A percentile compares a stretch with the other conserved stretches of the same genome.
Conservation (phyloP, 1,140 invertebrate genomes). For the Belonocnema kinseyi region DNA sequence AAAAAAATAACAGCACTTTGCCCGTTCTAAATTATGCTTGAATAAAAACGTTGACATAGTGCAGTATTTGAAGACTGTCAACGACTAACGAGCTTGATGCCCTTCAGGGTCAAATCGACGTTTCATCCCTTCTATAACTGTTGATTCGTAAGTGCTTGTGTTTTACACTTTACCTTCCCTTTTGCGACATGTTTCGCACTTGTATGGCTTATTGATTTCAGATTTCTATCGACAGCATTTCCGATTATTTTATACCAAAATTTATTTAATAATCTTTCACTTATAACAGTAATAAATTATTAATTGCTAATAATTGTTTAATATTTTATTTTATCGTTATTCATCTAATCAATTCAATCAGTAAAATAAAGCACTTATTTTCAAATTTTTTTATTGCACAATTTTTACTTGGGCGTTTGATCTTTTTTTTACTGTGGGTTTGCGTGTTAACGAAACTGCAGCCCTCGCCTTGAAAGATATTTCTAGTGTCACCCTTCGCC, state of each 20-base stretch:
- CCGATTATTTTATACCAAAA: background rate
- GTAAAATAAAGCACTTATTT: too few species aligned
- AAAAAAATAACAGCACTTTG: background rate
- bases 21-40: background rate
- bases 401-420: too few species aligned
- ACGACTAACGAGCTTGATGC: slow-evolving; percentile 57
- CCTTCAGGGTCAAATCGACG: slow-evolving; percentile 50
- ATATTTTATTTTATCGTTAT: too few species aligned
- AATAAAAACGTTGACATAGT: background rate
- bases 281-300: too few species aligned
- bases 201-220: background rate
- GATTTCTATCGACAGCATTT: background rate
- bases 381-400: too few species aligned
- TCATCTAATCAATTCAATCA: too few species aligned
- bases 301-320: too few species aligned
- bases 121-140: background rate
- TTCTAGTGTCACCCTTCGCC: too few species aligned
- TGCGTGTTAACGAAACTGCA: too few species aligned
- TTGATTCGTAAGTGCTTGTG: background rate
- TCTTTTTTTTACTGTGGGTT: too few species aligned
- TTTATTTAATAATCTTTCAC: background rate
- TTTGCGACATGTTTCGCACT: background rate
- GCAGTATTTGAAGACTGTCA: slow-evolving; percentile 29
- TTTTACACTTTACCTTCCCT: background rate
- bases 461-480: too few species aligned